Percentiles rank a stretch among this genome's conserved stretches.
Conservation (phyloP, 2,113 vertebrate species). For the Nesogale talazaci region DNA sequence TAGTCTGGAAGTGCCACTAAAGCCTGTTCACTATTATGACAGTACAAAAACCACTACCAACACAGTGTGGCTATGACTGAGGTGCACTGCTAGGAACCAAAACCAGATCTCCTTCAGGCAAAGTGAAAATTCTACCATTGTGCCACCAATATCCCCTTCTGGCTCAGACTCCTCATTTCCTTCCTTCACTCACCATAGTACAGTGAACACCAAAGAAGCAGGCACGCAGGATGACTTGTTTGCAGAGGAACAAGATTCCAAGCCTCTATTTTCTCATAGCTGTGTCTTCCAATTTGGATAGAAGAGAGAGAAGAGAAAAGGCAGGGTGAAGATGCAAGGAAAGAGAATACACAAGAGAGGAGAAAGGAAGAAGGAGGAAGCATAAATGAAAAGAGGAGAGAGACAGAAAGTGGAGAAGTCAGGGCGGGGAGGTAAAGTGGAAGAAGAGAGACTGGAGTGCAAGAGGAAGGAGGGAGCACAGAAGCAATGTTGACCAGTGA, state of each 20-base stretch:
- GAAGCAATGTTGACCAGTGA: not conserved
- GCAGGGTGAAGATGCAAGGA: not conserved
- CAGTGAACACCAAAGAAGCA: not conserved
- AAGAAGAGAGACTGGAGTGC: fast-evolving
- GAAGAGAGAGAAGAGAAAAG: not conserved
- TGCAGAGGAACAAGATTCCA: not conserved
- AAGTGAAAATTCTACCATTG: not conserved
- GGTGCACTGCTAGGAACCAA: not conserved
- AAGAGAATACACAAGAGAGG: too few relatives aligned
- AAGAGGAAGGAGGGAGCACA: too few relatives aligned
- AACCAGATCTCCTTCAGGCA: not conserved
- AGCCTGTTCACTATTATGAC: not conserved
- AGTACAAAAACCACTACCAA: not conserved
- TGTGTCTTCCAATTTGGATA: not conserved
- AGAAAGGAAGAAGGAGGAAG: not conserved
- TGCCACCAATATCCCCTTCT: not conserved
- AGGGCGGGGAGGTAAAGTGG: too few relatives aligned
- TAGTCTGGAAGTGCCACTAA: not conserved
- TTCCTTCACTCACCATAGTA: not conserved
- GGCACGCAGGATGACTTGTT: not conserved
- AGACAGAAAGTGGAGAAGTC: not conserved
- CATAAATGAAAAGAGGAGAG: not conserved
- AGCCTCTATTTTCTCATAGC: not conserved
- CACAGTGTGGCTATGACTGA: not conserved
- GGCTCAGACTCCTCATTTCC: not conserved